phyloP scores from a whole-genome alignment of 2,888 invertebrate genomes.

The Dermolepida albohirtum region DNA sequence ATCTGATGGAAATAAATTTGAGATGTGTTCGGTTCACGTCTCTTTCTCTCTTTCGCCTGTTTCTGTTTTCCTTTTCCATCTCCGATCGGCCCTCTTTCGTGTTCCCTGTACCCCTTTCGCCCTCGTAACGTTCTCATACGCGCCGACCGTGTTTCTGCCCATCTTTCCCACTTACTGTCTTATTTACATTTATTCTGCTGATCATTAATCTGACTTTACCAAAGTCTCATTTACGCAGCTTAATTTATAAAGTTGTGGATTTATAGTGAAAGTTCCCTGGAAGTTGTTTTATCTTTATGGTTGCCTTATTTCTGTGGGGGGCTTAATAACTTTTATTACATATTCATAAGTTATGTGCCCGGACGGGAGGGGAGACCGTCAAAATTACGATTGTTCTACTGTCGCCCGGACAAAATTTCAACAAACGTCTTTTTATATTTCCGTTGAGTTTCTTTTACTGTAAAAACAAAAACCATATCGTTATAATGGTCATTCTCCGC shows the following conservation, averaged over 20 bases:
- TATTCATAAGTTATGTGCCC: slow-evolving; percentile 55
- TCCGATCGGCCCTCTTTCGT: not conserved
- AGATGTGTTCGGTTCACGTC: slow-evolving; percentile 5
- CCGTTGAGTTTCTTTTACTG: too few relatives aligned
- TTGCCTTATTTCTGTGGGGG: slow-evolving; percentile 57
- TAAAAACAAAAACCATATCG: too few relatives aligned
- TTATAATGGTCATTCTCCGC: too few relatives aligned
- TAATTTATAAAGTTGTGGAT: slow-evolving; percentile 66
- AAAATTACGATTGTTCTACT: slow-evolving; percentile 27
- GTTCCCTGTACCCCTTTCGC: not conserved
- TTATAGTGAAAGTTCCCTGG: slow-evolving; percentile 63
- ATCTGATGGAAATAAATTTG: slow-evolving; percentile 33
- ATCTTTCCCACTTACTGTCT: slow-evolving; percentile 56
- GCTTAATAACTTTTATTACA: slow-evolving; percentile 64
- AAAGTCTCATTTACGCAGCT: slow-evolving; percentile 65
- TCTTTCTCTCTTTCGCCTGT: not conserved
- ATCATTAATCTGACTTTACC: slow-evolving; percentile 66
- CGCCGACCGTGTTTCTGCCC: slow-evolving; percentile 38
- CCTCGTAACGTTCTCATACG: not conserved
- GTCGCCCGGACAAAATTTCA: too few relatives aligned
- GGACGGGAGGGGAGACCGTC: slow-evolving; percentile 22
- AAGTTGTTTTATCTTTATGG: slow-evolving; percentile 65
- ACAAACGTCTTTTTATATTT: too few relatives aligned
- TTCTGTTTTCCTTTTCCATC: not conserved
- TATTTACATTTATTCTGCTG: slow-evolving; percentile 63